Evolutionary conservation across 1,140 invertebrate species (phyloP), one percentile per base, ranked within the genome.

Genomic region (Cotesia typhae): DNA sequence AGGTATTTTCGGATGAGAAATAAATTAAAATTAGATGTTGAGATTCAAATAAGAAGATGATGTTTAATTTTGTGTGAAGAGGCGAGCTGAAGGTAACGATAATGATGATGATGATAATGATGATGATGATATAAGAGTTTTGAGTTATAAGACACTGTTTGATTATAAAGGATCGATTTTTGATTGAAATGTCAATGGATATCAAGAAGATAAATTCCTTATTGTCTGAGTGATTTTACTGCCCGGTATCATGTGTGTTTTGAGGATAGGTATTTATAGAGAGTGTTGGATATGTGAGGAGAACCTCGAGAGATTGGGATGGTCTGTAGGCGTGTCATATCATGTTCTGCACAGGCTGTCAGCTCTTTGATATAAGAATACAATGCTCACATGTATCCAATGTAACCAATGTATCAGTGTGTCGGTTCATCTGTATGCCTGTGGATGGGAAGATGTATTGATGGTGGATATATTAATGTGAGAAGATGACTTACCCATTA

Each of bases 241-340:
- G 17, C 7, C 4, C 9, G 1, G 36, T 55, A 10, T 55, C 14
- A 41, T 65, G 17, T 65, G 41, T 38, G 63, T 6, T 47, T 9
- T 63, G 36, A 1, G 4, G 5, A 7, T 2, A 28, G 6, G 60
- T 36, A 35, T 63, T 36, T 36, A 63, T 28, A 47, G 60, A 37
- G 41, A 47, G 20, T 51, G 41, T 20, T 53, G 10, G 10, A 12
- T 20, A 28, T 20, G 14, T 20, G 10, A 37, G 51, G 64, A 67
- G 20, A 36, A 67, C 53, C 66, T 63, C 36, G 35, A 63, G 60
- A 63, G 14, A 55, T 67, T 67, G 66, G 66, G 63, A 51, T 65
- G 14, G 66, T 67, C 51, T 67, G 66, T 9, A 59, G 66, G 66
- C 66, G 66, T 67, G 66, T 55, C 66, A 36, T 67, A 55, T 67